phyloP scores from a whole-genome alignment of 2,888 invertebrate genomes.

The Operophtera brumata region DNA sequence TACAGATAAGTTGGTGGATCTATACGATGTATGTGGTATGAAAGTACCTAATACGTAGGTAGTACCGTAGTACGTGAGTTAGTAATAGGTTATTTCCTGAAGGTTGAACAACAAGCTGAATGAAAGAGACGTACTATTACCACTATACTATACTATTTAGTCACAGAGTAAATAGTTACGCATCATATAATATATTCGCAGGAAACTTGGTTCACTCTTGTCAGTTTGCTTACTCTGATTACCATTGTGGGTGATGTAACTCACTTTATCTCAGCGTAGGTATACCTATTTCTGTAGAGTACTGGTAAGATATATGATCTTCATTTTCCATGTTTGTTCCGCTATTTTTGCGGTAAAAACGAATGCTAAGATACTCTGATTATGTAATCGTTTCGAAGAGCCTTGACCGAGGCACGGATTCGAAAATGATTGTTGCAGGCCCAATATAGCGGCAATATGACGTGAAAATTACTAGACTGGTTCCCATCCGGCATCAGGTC shows the following conservation, averaged over 20 bases:
- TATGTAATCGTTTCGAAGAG: slow-evolving; percentile 31
- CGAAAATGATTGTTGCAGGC: slow-evolving; percentile 38
- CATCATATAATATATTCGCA: slow-evolving; percentile 44
- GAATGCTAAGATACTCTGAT: slow-evolving; percentile 3
- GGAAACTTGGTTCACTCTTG: slow-evolving; percentile 52
- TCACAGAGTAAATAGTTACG: slow-evolving; percentile 55
- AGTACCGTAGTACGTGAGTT: too few relatives aligned
- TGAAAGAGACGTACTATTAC: slow-evolving; percentile 17
- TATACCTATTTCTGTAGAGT: slow-evolving; percentile 1
- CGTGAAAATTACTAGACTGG: slow-evolving; percentile 50
- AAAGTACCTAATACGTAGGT: too few relatives aligned
- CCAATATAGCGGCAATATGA: slow-evolving; percentile 40
- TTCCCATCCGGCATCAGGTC: slow-evolving; percentile 51
- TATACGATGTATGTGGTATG: too few relatives aligned
- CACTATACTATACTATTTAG: too few relatives aligned
- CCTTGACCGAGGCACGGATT: slow-evolving; percentile 46
- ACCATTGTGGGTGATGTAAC: slow-evolving; percentile 60
- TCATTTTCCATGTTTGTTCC: slow-evolving; percentile 11
- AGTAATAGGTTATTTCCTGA: slow-evolving; percentile 9
- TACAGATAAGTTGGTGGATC: too few relatives aligned
- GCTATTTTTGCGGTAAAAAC: slow-evolving; percentile 6
- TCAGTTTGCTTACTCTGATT: slow-evolving; percentile 61
- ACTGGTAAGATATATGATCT: slow-evolving; percentile 29
- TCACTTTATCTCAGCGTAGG: slow-evolving; percentile 36
- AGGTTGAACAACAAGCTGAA: slow-evolving; percentile 14